Base-by-base conservation (phyloP, 1,140 invertebrate species). In the Calephelis virginiensis region DNA sequence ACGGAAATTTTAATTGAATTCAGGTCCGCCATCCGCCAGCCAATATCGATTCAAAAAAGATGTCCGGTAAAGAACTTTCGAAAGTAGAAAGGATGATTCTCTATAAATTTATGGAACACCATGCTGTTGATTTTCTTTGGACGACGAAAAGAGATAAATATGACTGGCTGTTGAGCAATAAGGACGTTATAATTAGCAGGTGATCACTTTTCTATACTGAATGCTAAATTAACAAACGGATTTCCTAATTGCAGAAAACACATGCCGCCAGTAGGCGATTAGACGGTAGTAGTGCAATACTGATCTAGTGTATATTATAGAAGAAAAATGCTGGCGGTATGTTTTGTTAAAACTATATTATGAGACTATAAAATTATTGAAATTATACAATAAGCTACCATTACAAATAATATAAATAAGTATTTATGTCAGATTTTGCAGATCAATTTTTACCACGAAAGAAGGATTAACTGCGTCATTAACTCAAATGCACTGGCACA, bases 401-500 rank as follows among this genome's bases (percentile, higher is more conserved):
- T 66, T 12, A 48, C 12, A 6, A 10, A 59, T 48, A 47, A 13
- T 47, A 8, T 46, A 13, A 56, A 8, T 70, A 10, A 62, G 64
- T 40, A 40, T 71, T 65, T 70, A 63, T 45, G 9, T 53, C 63
- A 92, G 96, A 77, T 98, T 96, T 85, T 95, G 94, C 67, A 94
- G 95, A 72, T 96, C 96, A 0, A 93, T 94, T 61, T 98, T 98
- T 81, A 97, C 97, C 2, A 97, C 97, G 0, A 98, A 98, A 93
- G 96, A 97, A 91, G 96, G 97, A 43, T 89, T 98, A 37, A 96
- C 96, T 72, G 92, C 94, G 8, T 95, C 95, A 68, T 91, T 98
- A 49, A 94, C 95, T 65, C 96, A 98, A 90, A 95, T 97, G 86
- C 95, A 97, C 78, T 98, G 97, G 97, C 97, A 95, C 82, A 96